Evolutionary conservation across 1,140 invertebrate species (phyloP).

Genomic region (Zaprionus capensis): DNA sequence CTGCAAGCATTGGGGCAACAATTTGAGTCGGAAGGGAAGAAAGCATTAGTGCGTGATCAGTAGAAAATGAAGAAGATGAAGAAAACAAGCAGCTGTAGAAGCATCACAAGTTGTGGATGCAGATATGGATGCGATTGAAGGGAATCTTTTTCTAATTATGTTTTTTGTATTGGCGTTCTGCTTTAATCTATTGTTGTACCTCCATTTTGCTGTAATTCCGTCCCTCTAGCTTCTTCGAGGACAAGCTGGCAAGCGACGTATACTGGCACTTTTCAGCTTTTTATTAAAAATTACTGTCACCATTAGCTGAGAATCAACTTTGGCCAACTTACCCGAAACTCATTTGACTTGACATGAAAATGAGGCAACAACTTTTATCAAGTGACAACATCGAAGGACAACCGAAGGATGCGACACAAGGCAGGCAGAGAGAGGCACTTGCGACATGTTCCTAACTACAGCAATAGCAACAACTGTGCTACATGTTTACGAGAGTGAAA

Average conservation of each 20-base stretch:
- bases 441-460: slow-evolving; percentile 35
- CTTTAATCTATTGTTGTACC: not conserved
- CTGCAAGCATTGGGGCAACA: slow-evolving; percentile 45
- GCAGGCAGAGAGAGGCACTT: not conserved
- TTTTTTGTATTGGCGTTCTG: slow-evolving; percentile 3
- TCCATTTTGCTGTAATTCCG: not conserved
- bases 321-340: slow-evolving; percentile 67
- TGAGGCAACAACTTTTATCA: slow-evolving; percentile 63
- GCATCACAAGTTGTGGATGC: not conserved
- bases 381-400: slow-evolving; percentile 27
- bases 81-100: not conserved
- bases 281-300: slow-evolving; percentile 76
- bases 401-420: slow-evolving; percentile 9
- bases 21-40: not conserved
- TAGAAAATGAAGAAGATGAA: not conserved
- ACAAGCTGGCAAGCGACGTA: slow-evolving; percentile 10
- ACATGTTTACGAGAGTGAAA: slow-evolving; percentile 56
- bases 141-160: slow-evolving; percentile 10
- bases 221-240: slow-evolving; percentile 10
- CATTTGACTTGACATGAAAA: slow-evolving; percentile 76
- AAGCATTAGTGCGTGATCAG: slow-evolving; percentile 1
- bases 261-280: slow-evolving; percentile 58
- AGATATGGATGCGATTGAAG: slow-evolving; percentile 3
- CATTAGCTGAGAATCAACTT: slow-evolving; percentile 60
- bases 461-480: slow-evolving; percentile 21